Conservation (phyloP, 2,797 vertebrate genomes). For the Cercopithecus hamlyni region DNA sequence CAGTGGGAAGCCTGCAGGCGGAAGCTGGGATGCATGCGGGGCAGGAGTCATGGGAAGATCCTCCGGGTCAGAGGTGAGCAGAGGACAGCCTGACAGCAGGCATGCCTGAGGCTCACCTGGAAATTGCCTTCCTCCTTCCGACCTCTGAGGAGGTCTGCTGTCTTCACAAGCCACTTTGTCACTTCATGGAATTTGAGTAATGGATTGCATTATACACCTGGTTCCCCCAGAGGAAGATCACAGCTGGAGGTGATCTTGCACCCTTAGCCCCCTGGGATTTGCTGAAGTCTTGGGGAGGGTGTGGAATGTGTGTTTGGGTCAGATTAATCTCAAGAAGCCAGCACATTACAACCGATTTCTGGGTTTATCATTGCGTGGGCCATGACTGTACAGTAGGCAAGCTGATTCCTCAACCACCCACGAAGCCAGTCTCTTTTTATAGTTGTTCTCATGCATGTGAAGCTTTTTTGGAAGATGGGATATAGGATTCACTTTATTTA, state of each 20-base stretch:
- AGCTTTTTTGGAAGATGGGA: neutral
- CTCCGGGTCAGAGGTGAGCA: neutral
- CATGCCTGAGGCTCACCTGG: neutral
- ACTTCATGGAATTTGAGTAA: neutral
- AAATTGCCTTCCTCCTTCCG: neutral
- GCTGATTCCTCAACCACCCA: neutral
- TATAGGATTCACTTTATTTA: neutral
- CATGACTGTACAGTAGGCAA: neutral
- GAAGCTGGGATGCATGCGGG: neutral
- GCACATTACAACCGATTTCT: no score
- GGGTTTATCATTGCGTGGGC: fast-evolving
- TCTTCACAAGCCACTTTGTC: neutral
- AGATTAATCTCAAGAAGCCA: neutral
- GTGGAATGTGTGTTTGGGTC: neutral
- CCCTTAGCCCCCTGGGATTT: neutral
- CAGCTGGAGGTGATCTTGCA: neutral
- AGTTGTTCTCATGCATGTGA: neutral
- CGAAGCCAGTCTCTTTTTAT: neutral
- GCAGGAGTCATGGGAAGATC: neutral
- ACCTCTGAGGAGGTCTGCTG: neutral
- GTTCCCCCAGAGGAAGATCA: neutral
- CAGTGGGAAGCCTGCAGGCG: neutral
- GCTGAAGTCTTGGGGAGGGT: neutral
- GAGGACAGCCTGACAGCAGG: neutral
- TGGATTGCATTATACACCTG: neutral